Evolutionary conservation across 2,888 invertebrate genomes (phyloP), one percentile per base, ranked within the genome.

Genomic region (Acanthosepion pharaonis): DNA sequence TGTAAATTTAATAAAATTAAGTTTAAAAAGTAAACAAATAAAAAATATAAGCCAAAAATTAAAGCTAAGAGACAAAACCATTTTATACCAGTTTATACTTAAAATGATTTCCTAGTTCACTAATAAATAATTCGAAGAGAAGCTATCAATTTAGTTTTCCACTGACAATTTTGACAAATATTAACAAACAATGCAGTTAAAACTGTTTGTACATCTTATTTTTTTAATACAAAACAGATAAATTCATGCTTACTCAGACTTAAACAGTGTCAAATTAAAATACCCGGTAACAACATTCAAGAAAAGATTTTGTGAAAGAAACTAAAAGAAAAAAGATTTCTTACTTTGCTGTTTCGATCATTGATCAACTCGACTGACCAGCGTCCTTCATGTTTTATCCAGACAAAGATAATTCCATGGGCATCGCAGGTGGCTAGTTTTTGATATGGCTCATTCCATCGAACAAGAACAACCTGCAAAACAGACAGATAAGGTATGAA

Each of bases 281-380:
- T 33, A 33, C 51, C 25, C 94, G n/a, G 33, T 23, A 33, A 94
- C 15, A 42, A n/a, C 23, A 42, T n/a, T 53, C n/a, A 93, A 53
- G 23, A 55, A 55, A 55, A 4, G 48, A 78, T n/a, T 55, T 42
- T 91, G 25, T 11, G 5, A 23, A 78, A 23, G 25, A 42, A 59
- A 55, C 55, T 91, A 59, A 53, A 78, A 48, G 33, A 91, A 93
- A n/a, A 33, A 78, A n/a, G n/a, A 48, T n/a, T 28, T 95, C 94
- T 78, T 95, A 98, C 98, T 93, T 99, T 99, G 0, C 99, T 99
- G 97, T 99, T 99, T 92, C 99, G 98, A 98, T 99, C 99, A 97
- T 99, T 99, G 97, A 99, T 99, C 96, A 99, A 98, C 98, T 99
- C 99, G 96, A 99, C 99, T 96, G 99, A 99, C 99, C 99, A 99